Percentiles rank a stretch among this genome's conserved stretches.
phyloP scores from a whole-genome alignment of 2,797 vertebrate genomes.

The Centroberyx gerrardi region DNA sequence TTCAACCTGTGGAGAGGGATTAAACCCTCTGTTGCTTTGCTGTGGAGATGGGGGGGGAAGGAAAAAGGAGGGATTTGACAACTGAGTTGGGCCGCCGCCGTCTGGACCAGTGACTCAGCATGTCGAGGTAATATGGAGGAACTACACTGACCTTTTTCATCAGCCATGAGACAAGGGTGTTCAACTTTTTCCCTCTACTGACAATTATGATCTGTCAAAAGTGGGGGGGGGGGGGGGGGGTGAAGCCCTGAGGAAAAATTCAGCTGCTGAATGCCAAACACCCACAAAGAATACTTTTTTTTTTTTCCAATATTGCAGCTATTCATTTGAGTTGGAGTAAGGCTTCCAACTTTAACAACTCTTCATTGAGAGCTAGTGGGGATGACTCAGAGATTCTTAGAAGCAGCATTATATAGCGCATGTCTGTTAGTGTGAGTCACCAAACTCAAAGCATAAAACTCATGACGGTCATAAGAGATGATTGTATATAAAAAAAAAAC shows the following conservation, averaged over 20 bases:
- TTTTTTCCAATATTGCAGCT: constrained; percentile 16
- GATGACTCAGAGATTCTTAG: constrained; percentile 55
- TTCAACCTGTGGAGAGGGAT: constrained; percentile 64
- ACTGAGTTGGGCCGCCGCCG: constrained; percentile 41
- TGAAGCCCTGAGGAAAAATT: constrained; percentile 37
- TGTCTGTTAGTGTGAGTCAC: constrained; percentile 56
- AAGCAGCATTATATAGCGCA: constrained; percentile 32
- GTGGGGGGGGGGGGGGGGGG: constrained; percentile 6
- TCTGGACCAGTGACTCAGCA: constrained; percentile 52
- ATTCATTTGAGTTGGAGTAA: constrained; percentile 30
- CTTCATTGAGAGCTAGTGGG: neutral
- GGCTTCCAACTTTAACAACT: neutral
- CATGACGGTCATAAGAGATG: neutral
- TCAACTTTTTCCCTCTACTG: constrained; percentile 52
- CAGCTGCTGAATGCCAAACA: constrained; percentile 53
- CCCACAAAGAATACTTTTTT: constrained; percentile 29
- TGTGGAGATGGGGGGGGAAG: constrained; percentile 13
- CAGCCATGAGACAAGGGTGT: constrained; percentile 53
- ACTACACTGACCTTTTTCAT: constrained; percentile 61
- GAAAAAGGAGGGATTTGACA: constrained; percentile 15
- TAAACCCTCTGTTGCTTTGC: constrained; percentile 61
- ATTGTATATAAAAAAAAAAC: neutral
- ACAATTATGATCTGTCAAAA: constrained; percentile 69
- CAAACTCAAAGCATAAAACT: constrained; percentile 22
- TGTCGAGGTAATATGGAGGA: constrained; percentile 45